Evolutionary conservation across 2,113 vertebrate species (phyloP), one percentile per base, ranked within the genome.

Genomic region (Tympanuchus pallidicinctus): DNA sequence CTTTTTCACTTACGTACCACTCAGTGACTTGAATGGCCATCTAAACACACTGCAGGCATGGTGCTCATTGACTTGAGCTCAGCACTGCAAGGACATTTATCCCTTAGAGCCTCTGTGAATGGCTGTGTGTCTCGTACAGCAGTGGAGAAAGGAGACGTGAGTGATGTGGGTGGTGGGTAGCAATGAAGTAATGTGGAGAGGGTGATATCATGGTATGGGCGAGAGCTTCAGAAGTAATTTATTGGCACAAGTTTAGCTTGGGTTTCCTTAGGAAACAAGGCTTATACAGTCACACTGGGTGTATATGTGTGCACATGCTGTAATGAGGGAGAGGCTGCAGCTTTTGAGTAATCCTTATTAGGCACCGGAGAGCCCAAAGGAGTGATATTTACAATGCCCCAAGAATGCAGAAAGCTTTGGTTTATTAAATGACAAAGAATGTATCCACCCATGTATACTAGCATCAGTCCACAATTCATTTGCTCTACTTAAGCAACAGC

Each of bases 151-250:
- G 27, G 79, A 75, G 80, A 40, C 12, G 3, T 64, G 65, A 72
- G 82, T 36, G 60, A 83, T 77, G 57, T 77, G 75, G 69, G 91
- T 87, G 86, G 83, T 87, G 84, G 60, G 65, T 6, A 17, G 28
- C 56, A 57, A 8, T 94, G 94, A 94, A 73, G 90, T 95, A 94
- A 94, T 91, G 65, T 64, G 89, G 91, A 94, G 89, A 88, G 32
- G n/a, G 52, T 97, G 95, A 96, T 86, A 75, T 95, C 85, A 95
- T 81, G 72, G 61, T 92, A 60, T 72, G 87, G 76, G 66, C 74
- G 76, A 91, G 69, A 61, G 50, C 61, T 96, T 81, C 83, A 86
- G 38, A 65, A 82, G 52, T 69, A 67, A 86, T 88, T 83, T 93
- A 72, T 80, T 90, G 76, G 57, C 8, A 1, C 3, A 7, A 11